These are phyloP conservation scores for Gambusia affinis DNA, from an alignment of 2,113 vertebrate species.

Conservation along the genomic window DNA sequence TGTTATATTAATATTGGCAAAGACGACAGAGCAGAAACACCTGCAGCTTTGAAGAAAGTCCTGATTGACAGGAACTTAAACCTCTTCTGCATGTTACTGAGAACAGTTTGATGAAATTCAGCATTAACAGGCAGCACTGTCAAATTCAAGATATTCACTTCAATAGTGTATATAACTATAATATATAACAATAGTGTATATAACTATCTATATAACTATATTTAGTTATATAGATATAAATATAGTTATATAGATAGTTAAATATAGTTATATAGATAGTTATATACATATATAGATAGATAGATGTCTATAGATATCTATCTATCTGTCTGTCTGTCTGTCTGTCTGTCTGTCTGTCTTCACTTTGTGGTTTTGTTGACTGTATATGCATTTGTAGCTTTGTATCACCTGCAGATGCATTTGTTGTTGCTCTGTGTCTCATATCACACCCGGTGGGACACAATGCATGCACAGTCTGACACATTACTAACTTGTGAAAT, in stretches of 20 bases:
- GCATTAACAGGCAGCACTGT: not conserved
- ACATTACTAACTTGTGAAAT: constrained; percentile 1
- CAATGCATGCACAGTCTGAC: not conserved
- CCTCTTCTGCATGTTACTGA: constrained; percentile 15
- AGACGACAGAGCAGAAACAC: constrained; percentile 1
- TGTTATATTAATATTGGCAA: not conserved
- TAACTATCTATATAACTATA: too few relatives aligned
- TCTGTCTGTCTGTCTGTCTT: too few relatives aligned
- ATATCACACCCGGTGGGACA: not conserved
- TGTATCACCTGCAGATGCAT: not conserved
- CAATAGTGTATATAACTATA: not conserved
- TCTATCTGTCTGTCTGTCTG: too few relatives aligned
- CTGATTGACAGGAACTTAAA: not conserved
- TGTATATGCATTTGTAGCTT: not conserved
- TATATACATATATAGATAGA: too few relatives aligned
- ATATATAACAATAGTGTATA: too few relatives aligned
- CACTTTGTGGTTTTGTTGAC: constrained; percentile 1
- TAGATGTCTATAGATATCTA: too few relatives aligned
- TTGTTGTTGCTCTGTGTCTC: not conserved
- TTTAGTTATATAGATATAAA: too few relatives aligned
- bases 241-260: too few relatives aligned
- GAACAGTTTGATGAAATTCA: constrained; percentile 3
- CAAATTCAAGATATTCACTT: constrained; percentile 11
- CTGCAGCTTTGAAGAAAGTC: not conserved
- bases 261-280: too few relatives aligned